Base-by-base conservation (phyloP, 2,113 vertebrate species). In the Gambusia holbrooki region DNA sequence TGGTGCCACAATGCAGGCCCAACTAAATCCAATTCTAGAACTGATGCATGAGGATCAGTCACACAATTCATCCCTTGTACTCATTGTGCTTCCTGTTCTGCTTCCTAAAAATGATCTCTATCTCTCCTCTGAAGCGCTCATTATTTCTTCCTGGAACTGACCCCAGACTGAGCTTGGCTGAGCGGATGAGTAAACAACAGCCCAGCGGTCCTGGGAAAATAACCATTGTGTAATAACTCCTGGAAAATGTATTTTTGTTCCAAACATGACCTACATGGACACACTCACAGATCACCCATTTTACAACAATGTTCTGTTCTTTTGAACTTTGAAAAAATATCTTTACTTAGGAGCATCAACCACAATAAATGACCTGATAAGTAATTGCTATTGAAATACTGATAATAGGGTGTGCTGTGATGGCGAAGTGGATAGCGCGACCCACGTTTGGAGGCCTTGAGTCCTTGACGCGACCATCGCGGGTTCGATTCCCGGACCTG, bases 1-100 rank as follows among this genome's bases (percentile, higher is more conserved):
- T n/a, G 51, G 51, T 84, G 74, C 72, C 69, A 84, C 77, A 84
- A 71, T 45, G 48, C 78, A 80, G 76, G 66, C 54, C 73, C 73
- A 68, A 88, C 89, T 78, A 83, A 85, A 86, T 84, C 58, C 81
- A 76, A 61, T 25, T 76, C 27, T 82, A 88, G 72, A 82, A 80
- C 74, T 69, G 58, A 42, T 73, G 80, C 71, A 79, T 79, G 67
- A 69, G 76, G 76, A 84, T 83, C 72, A 73, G 45, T 79, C 73
- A 62, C 6, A 48, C 80, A 64, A 40, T 79, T 75, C 81, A 82
- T 25, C 61, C 32, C 42, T 64, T 71, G 17, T 69, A 77, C 81
- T 68, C 61, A 60, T 37, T 33, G 51, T 33, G 62, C 63, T 71
- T 70, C 29, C 29, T 33, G 65, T 73, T 79, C 74, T 80, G 11